phyloP scores from a whole-genome alignment of 2,888 invertebrate genomes.

The Clusia tigrina region DNA sequence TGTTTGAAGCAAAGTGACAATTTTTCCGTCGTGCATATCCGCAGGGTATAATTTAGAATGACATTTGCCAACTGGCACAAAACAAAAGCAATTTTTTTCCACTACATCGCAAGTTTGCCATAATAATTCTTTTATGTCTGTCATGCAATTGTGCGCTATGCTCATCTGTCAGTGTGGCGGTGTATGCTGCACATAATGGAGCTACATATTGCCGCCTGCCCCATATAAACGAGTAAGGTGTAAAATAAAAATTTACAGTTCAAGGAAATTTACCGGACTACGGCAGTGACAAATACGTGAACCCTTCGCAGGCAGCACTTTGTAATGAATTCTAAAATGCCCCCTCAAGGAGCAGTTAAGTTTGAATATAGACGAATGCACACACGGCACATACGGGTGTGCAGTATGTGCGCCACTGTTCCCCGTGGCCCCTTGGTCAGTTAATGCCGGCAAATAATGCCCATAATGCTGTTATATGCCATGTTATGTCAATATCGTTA shows the following conservation, averaged over 20 bases:
- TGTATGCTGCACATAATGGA: conserved; percentile 16
- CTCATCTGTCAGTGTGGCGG: conserved; percentile 12
- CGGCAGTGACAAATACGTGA: not conserved
- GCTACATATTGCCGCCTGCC: conserved; percentile 2
- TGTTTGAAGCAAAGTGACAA: conserved; percentile 22
- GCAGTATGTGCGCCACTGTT: not conserved
- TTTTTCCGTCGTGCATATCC: conserved; percentile 23
- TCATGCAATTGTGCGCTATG: not conserved
- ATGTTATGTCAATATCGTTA: too few relatives aligned
- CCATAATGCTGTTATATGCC: too few relatives aligned
- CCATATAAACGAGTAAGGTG: conserved; percentile 16
- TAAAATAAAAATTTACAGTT: conserved; percentile 13
- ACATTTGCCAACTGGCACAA: conserved; percentile 29
- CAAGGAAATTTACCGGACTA: conserved; percentile 13
- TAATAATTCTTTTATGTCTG: not conserved
- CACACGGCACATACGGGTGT: conserved; percentile 7
- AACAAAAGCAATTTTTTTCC: not conserved
- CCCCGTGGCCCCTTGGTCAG: too few relatives aligned
- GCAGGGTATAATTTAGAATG: conserved; percentile 50
- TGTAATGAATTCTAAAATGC: conserved; percentile 53
- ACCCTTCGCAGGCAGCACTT: conserved; percentile 39
- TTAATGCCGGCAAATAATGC: not conserved
- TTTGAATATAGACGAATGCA: conserved; percentile 20
- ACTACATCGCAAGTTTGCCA: not conserved
- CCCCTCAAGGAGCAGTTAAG: conserved; percentile 32